Evolutionary conservation across 2,113 vertebrate genomes (phyloP), one percentile per base, ranked within the genome.

Genomic region (Cettia cetti): DNA sequence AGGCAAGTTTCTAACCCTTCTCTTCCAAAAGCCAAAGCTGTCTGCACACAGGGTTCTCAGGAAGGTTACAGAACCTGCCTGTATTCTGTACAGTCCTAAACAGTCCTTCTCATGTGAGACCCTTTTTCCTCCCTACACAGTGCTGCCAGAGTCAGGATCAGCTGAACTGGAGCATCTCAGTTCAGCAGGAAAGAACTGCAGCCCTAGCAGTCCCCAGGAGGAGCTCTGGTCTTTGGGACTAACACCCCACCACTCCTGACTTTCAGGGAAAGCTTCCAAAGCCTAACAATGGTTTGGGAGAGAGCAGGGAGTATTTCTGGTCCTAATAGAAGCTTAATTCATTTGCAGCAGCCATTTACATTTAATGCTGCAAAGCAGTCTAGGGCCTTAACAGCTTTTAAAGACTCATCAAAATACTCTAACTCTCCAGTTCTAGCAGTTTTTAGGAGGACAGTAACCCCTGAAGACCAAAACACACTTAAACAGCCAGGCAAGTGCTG

Each of bases 241-340:
- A 78, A 80, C 42, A 49, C 1, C 10, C 21, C 42, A 60, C 26
- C 13, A 33, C 15, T 80, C 50, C 4, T 53, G 45, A 45, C 66
- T 66, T 87, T 52, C 64, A 94, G 59, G 66, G 63, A 89, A 89
- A 17, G 35, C 54, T 80, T 90, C 78, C 84, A 91, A 93, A 95
- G n/a, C 49, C 22, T 24, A 91, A 39, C 5, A 50, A 27, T 16
- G 57, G 40, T 89, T 42, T 57, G 13, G 50, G 63, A 87, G 63
- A 89, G 26, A 87, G 78, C 66, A 81, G 47, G 76, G 47, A 26
- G 12, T 50, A 65, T 39, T 91, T 91, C 83, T 91, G 81, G 31
- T 44, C 21, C 35, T 57, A 56, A 16, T 1, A 92, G 37, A 86
- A 64, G 26, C 23, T 72, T 86, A 87, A 75, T 79, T 85, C 6